Conservation (phyloP, 2,113 vertebrate genomes). For the Gorsachius goisagi region DNA sequence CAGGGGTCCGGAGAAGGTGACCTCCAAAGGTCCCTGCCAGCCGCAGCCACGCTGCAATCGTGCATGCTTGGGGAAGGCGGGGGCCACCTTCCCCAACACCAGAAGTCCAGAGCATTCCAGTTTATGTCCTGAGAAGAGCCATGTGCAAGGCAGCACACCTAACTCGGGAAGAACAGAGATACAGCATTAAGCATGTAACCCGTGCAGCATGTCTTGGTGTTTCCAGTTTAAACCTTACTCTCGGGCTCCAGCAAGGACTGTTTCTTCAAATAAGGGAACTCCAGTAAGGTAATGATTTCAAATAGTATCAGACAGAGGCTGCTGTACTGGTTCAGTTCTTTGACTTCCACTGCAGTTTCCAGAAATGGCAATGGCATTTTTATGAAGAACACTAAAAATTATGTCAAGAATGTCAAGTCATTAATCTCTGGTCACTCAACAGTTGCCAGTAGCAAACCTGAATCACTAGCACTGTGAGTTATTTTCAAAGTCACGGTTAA, state of each 20-base stretch:
- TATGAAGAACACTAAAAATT: not conserved
- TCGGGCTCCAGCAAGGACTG: not conserved
- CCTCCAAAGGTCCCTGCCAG: not conserved
- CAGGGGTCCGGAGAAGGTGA: not conserved
- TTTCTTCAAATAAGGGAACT: not conserved
- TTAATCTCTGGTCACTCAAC: not conserved
- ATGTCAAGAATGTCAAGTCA: not conserved
- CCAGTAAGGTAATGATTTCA: not conserved
- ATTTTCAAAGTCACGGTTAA: not conserved
- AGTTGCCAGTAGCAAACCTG: not conserved
- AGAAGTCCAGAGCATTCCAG: not conserved
- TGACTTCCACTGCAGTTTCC: not conserved
- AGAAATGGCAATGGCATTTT: not conserved
- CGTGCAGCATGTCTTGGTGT: fast-evolving
- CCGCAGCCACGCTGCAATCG: fast-evolving
- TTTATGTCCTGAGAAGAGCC: not conserved
- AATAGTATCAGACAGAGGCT: fast-evolving
- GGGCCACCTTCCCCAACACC: not conserved
- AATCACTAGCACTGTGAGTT: not conserved
- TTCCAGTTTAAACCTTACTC: not conserved
- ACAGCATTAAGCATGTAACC: not conserved
- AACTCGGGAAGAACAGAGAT: not conserved
- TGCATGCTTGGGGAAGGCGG: not conserved
- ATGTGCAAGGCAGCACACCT: not conserved
- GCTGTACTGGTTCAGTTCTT: not conserved